Evolutionary conservation across 1,140 invertebrate genomes (phyloP), one percentile per base, ranked within the genome.

Genomic region (Melipona quadrifasciata): DNA sequence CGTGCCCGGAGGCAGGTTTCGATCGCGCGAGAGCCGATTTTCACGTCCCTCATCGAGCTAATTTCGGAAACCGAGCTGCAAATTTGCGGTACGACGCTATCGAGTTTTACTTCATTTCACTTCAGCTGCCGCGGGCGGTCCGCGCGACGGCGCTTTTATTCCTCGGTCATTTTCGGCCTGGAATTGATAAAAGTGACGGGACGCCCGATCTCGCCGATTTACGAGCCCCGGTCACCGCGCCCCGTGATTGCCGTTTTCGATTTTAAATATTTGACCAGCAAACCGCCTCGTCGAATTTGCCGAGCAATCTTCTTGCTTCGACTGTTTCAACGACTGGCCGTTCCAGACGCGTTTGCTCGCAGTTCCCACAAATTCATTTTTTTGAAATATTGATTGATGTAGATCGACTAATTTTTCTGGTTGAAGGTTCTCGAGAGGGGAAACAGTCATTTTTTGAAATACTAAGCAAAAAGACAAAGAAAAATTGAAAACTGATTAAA

Each of bases 61-160:
- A 90, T 90, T 90, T 90, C 70, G 83, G 82, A 87, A 90, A 90
- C 85, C 88, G 86, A 86, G 88, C 84, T 79, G 88, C 88, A 84
- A 89, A 87, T 89, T 89, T 89, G 87, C 85, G 88, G 88, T 80
- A 86, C 87, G 81, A 78, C 87, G 88, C 78, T 84, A 89, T 89
- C 87, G 88, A 89, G 81, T 89, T 89, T 89, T 84, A 86, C 82
- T 82, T 77, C 87, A 87, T 89, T 82, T 83, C 78, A 51, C 24
- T 53, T 17, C 6, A 3, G 72, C 53, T 75, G 70, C 89, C 88
- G 85, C 67, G 61, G 82, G 87, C 89, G 34, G 80, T 76, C 89
- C 68, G 67, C 51, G 34, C 57, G 31, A 57, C 57, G 67, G 5
- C 57, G 72, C 80, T 77, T 65, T 77, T 72, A 47, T 57, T 73